phyloP scores from a whole-genome alignment of 1,140 invertebrate species.

The Drosophila bocqueti region DNA sequence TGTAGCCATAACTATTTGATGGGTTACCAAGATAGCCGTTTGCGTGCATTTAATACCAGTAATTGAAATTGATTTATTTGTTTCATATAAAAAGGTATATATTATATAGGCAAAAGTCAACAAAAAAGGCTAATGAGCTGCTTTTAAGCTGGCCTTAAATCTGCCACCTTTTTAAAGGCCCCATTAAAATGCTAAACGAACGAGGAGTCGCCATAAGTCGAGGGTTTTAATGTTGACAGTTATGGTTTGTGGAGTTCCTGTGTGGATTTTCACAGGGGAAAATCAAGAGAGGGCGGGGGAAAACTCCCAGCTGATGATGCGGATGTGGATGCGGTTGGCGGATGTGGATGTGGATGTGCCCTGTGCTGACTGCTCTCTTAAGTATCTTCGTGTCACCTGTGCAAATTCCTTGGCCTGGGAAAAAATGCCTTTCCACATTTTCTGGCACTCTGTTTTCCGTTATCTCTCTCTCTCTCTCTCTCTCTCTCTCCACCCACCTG shows the following conservation, averaged over 20 bases:
- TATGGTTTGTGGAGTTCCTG: slow-evolving; percentile 11
- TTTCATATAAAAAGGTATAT: background rate
- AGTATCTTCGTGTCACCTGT: slow-evolving; percentile 65
- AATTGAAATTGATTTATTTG: background rate
- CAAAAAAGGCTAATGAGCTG: slow-evolving; percentile 8
- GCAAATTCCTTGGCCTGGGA: slow-evolving; percentile 63
- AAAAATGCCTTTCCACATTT: slow-evolving; percentile 26
- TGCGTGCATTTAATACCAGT: background rate
- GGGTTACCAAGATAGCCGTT: background rate
- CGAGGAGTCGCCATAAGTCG: slow-evolving; percentile 17
- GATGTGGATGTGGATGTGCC: slow-evolving; percentile 25
- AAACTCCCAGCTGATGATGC: slow-evolving; percentile 28
- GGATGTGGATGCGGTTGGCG: slow-evolving; percentile 45
- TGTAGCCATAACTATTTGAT: background rate
- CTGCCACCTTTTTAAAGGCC: slow-evolving; percentile 7
- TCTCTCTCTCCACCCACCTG: slow-evolving; percentile 17
- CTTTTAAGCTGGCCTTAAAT: slow-evolving; percentile 7
- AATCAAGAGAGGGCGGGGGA: background rate
- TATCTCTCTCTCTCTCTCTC: slow-evolving; percentile 17
- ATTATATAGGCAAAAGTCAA: background rate
- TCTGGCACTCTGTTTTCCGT: slow-evolving; percentile 30
- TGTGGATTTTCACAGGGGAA: slow-evolving; percentile 6
- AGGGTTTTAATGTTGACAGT: slow-evolving; percentile 21
- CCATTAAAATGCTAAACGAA: slow-evolving; percentile 1
- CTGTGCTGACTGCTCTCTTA: slow-evolving; percentile 8